Evolutionary conservation across 2,888 invertebrate genomes (phyloP), one percentile per base, ranked within the genome.

Genomic region (Monochamus alternatus): DNA sequence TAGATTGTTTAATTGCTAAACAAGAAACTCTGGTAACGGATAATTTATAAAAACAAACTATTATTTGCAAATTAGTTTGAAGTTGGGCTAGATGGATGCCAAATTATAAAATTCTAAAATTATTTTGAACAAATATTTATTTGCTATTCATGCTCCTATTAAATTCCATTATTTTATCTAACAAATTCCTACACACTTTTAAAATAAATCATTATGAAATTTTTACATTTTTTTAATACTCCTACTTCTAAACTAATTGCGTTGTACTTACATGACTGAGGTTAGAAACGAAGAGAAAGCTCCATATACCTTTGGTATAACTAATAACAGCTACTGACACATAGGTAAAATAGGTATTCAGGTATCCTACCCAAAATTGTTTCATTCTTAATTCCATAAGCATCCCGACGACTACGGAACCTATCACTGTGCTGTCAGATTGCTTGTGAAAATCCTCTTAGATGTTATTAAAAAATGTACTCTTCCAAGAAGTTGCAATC

Each of bases 1-100:
- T 14, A 10, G 55, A 55, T 55, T 55, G n/a, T 55, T 55, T 55
- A 55, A 55, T 55, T 55, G n/a, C 55, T 55, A 55, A 55, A 55
- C 55, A 55, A 14, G 5, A 55, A 55, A 55, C n/a, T 55, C 55
- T 55, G n/a, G 55, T 14, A 55, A 55, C 55, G 55, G 55, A 55
- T 55, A 38, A 38, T 38, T 38, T 38, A 38, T 38, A 55, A 55
- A 55, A 5, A n/a, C 22, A 55, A 55, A 55, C 55, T 14, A n/a
- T 55, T 55, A 55, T 55, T 55, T 55, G 55, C 55, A 55, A 55
- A 55, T 55, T 55, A 12, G 47, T 7, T 47, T 9, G 5, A 55
- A 55, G 38, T 38, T 38, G n/a, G n/a, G 38, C 55, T 55, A 55
- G 55, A 55, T 14, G 14, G 47, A 55, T 14, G n/a, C 55, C 10